These are phyloP conservation scores for Euborellia annulipes DNA, from an alignment of 1,140 invertebrate species.

Conservation along the genomic window DNA sequence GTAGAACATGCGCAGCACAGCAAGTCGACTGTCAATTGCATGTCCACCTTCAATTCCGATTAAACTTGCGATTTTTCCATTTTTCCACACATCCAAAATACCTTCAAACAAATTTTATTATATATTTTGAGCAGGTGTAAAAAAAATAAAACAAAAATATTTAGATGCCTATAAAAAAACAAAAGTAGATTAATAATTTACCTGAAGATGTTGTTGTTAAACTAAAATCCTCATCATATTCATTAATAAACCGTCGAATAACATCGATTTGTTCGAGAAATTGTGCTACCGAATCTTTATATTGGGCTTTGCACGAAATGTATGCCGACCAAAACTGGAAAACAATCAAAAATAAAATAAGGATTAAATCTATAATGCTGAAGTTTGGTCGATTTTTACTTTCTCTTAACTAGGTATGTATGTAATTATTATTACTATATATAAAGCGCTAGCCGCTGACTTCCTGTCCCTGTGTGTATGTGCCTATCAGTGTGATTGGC, in stretches of 20 bases:
- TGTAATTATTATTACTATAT: no score
- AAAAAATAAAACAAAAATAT: background rate
- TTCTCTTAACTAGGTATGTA: no score
- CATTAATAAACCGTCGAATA: conserved; percentile 39
- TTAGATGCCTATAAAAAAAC: background rate
- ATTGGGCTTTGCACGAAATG: conserved; percentile 37
- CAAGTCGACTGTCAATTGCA: conserved; percentile 47
- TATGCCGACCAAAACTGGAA: conserved; percentile 52
- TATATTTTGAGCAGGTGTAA: background rate
- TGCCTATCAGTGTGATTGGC: no score
- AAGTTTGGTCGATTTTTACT: no score
- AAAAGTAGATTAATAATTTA: conserved; percentile 14
- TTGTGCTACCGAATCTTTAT: conserved; percentile 54
- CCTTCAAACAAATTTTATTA: conserved; percentile 25
- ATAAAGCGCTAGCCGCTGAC: no score
- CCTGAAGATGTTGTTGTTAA: conserved; percentile 31
- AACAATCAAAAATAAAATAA: background rate
- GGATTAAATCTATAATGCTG: no score
- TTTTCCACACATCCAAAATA: conserved; percentile 55
- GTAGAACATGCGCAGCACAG: conserved; percentile 47
- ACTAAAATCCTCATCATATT: conserved; percentile 30
- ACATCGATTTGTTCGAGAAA: conserved; percentile 68
- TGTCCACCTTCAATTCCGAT: conserved; percentile 74
- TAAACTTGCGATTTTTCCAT: conserved; percentile 61
- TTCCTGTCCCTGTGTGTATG: no score